Evolutionary conservation across 2,888 invertebrate genomes (phyloP).

Genomic region (Nysson spinosus): DNA sequence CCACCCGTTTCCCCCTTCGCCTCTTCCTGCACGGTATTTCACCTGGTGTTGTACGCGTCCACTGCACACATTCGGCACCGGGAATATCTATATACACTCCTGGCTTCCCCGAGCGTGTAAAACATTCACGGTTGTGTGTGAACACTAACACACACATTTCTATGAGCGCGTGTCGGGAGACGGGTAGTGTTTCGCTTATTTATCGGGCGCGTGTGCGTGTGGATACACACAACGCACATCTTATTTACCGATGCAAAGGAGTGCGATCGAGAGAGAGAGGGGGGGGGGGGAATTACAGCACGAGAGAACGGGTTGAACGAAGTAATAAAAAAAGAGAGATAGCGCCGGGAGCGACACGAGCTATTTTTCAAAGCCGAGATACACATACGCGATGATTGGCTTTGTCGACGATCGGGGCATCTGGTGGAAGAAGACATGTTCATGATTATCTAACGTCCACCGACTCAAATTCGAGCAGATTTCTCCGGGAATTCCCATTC

Average conservation of each 20-base stretch:
- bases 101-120: too few species aligned
- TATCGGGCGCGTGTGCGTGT: slow-evolving; percentile 36
- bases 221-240: slow-evolving; percentile 41
- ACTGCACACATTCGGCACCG: slow-evolving; percentile 26
- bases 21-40: slow-evolving; percentile 16
- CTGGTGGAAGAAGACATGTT: slow-evolving; percentile 16
- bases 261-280: slow-evolving; percentile 2
- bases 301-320: background rate
- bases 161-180: slow-evolving; percentile 7
- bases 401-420: slow-evolving; percentile 23
- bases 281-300: background rate
- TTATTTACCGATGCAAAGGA: slow-evolving; percentile 43
- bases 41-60: slow-evolving; percentile 24
- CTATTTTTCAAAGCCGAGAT: slow-evolving; percentile 39
- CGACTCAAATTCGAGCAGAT: slow-evolving; percentile 2
- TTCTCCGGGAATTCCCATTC: background rate
- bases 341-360: slow-evolving; percentile 40
- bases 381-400: slow-evolving; percentile 21
- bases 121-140: slow-evolving; percentile 14
- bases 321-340: slow-evolving; percentile 26
- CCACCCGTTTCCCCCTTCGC: slow-evolving; percentile 28
- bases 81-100: too few species aligned
- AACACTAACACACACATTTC: slow-evolving; percentile 30
- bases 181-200: slow-evolving; percentile 41
- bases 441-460: background rate